Evolutionary conservation across 2,888 invertebrate species (phyloP).

Genomic region (Nomada ferruginata): DNA sequence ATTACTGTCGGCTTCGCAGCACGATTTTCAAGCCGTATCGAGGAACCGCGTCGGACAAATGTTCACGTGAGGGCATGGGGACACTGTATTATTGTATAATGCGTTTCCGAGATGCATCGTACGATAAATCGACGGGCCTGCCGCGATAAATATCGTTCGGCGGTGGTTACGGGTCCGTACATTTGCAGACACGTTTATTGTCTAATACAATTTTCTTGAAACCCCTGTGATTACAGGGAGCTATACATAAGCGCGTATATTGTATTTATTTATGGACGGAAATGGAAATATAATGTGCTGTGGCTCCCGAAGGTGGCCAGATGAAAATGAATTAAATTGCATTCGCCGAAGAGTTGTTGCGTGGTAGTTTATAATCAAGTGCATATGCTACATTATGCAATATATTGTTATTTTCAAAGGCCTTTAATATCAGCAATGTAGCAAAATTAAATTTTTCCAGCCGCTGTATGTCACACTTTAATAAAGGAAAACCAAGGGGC

Average conservation of each 20-base stretch:
- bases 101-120: slow-evolving; percentile 13
- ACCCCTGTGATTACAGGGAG: background rate
- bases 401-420: too few relatives aligned
- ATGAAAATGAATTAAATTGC: too few relatives aligned
- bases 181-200: slow-evolving; percentile 3
- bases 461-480: background rate
- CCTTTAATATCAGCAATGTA: too few relatives aligned
- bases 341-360: too few relatives aligned
- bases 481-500: background rate
- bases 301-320: background rate
- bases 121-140: slow-evolving; percentile 32
- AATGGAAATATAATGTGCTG: background rate
- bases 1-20: slow-evolving; percentile 58
- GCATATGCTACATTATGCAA: too few relatives aligned
- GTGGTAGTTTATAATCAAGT: background rate
- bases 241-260: background rate
- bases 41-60: slow-evolving; percentile 16
- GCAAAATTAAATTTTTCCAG: too few relatives aligned
- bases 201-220: slow-evolving; percentile 3
- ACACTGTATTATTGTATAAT: slow-evolving; percentile 3
- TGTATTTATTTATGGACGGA: background rate
- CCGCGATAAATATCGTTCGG: slow-evolving; percentile 28
- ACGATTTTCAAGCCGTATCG: slow-evolving; percentile 63
- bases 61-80: slow-evolving; percentile 2
- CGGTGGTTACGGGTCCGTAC: background rate